These are phyloP conservation scores for Bradypodion ventrale DNA, from an alignment of 2,797 vertebrate genomes.

Conservation along the genomic window DNA sequence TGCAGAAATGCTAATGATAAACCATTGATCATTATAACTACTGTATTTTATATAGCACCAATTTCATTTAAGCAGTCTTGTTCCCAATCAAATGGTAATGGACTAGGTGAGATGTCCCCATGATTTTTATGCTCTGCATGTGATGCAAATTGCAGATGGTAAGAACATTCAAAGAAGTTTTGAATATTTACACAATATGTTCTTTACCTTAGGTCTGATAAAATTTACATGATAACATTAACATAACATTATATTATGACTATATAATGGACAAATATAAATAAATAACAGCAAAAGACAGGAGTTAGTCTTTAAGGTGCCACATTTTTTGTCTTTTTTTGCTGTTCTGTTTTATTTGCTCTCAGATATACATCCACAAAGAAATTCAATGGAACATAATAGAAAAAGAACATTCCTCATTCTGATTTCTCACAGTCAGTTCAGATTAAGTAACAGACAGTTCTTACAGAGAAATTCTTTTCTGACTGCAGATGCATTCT, in stretches of 20 bases:
- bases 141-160: too few species aligned
- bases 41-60: background rate
- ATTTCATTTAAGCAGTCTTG: background rate
- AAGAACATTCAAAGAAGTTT: background rate
- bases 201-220: too few species aligned
- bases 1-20: background rate
- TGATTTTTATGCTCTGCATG: background rate
- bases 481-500: background rate
- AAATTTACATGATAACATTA: too few species aligned
- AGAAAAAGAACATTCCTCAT: background rate
- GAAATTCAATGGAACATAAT: background rate
- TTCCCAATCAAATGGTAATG: background rate
- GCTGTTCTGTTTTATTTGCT: too few species aligned
- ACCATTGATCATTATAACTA: background rate
- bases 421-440: slow-evolving; percentile 2
- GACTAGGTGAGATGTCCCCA: background rate
- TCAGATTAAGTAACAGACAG: background rate
- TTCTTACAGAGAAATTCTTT: background rate
- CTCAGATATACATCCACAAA: too few species aligned
- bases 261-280: too few species aligned
- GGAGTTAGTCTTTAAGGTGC: too few species aligned
- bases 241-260: background rate
- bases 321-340: too few species aligned
- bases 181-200: background rate
- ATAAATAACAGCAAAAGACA: background rate